These are phyloP conservation scores for Ormyrus pomaceus DNA, from an alignment of 2,888 invertebrate genomes.

Conservation along the genomic window DNA sequence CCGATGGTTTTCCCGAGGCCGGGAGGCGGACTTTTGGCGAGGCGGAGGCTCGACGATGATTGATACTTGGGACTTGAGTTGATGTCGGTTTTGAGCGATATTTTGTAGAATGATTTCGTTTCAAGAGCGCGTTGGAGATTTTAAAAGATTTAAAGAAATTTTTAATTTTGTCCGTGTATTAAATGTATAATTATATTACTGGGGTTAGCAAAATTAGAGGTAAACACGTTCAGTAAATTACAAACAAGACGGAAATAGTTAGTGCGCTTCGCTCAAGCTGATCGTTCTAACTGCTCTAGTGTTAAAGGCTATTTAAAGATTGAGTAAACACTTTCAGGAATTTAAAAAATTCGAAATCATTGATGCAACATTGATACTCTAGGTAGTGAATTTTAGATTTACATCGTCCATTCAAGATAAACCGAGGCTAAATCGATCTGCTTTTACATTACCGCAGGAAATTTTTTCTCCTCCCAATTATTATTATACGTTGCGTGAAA, in stretches of 20 bases:
- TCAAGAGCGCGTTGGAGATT: no score
- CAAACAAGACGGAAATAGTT: slow-evolving; percentile 31
- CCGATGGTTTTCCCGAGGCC: no score
- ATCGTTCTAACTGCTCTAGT: slow-evolving; percentile 14
- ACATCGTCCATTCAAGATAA: neutral
- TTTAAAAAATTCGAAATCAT: slow-evolving; percentile 16
- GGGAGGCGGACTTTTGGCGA: no score
- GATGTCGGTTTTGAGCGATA: no score
- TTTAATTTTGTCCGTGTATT: no score
- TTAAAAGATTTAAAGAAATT: no score
- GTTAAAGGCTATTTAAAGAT: slow-evolving; percentile 34
- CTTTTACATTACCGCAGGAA: neutral
- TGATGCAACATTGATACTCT: neutral
- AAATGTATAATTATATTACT: no score
- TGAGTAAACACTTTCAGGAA: slow-evolving; percentile 22
- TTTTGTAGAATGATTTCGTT: no score
- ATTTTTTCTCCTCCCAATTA: neutral
- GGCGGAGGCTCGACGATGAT: no score
- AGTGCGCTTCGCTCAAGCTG: slow-evolving; percentile 8
- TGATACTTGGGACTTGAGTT: no score
- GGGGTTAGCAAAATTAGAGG: no score
- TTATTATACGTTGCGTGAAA: neutral
- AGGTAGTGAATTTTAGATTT: neutral
- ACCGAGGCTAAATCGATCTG: neutral
- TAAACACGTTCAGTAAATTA: slow-evolving; percentile 6